Percentiles rank a stretch among this genome's conserved stretches.
Conservation (phyloP, 2,113 vertebrate genomes). For the Ictalurus furcatus region DNA sequence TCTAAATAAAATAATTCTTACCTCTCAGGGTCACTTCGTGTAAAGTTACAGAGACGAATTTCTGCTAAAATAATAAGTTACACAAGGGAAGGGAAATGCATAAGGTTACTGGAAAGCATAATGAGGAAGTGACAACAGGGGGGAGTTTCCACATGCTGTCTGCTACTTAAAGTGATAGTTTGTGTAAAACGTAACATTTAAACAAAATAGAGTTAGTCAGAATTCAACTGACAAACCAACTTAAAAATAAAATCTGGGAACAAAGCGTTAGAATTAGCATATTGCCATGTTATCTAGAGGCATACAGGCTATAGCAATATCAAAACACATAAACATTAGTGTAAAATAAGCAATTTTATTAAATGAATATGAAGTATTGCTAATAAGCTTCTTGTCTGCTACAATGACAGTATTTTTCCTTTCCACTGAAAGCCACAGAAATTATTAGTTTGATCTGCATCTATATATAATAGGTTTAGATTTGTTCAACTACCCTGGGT, state of each 20-base stretch:
- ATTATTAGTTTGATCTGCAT: neutral
- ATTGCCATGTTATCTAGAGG: neutral
- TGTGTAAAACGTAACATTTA: neutral
- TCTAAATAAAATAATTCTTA: neutral
- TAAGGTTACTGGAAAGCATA: slow-evolving; percentile 44
- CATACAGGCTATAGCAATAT: neutral
- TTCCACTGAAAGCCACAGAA: neutral
- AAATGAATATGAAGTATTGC: neutral
- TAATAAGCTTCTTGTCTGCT: neutral
- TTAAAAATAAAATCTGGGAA: neutral
- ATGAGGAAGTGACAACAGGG: slow-evolving; percentile 27
- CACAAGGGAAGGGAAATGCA: neutral
- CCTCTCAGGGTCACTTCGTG: neutral
- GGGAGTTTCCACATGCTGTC: neutral
- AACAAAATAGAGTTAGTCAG: neutral
- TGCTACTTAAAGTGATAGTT: slow-evolving; percentile 9
- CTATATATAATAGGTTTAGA: neutral
- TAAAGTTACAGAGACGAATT: neutral
- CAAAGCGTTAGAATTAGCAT: neutral
- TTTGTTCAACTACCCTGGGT: no score
- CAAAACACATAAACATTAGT: neutral
- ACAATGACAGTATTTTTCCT: neutral
- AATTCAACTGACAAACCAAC: neutral
- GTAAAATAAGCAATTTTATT: neutral
- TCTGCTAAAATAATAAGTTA: neutral